These are phyloP conservation scores for Nanorana parkeri DNA, from an alignment of 2,113 vertebrate genomes.

Conservation along the genomic window DNA sequence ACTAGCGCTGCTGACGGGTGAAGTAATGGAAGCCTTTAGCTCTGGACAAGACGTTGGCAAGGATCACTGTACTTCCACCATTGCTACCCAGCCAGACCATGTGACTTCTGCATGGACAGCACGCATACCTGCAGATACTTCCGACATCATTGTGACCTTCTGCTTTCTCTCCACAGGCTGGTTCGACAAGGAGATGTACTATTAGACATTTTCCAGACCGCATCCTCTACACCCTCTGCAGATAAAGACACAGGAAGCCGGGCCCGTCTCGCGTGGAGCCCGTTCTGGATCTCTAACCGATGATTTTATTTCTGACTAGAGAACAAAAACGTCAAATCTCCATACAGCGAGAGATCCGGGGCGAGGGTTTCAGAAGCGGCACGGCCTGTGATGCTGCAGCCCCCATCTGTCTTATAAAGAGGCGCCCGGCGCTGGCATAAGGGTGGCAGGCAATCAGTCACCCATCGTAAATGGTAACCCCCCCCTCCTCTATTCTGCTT, in stretches of 20 bases:
- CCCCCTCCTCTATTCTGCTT: background rate
- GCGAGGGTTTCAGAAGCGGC: background rate
- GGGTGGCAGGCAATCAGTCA: background rate
- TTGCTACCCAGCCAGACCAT: too few relatives aligned
- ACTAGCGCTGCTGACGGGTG: too few relatives aligned
- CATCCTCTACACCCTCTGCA: background rate
- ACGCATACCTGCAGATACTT: too few relatives aligned
- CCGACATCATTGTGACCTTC: background rate
- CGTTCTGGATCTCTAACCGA: background rate
- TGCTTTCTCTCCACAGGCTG: conserved; percentile 71
- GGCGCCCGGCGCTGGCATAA: background rate
- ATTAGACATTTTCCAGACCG: conserved; percentile 63
- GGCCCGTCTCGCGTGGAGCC: background rate
- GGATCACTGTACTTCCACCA: too few relatives aligned
- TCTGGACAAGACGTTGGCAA: too few relatives aligned
- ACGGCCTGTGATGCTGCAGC: background rate
- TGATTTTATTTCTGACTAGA: background rate
- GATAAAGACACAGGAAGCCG: conserved; percentile 11
- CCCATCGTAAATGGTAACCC: background rate
- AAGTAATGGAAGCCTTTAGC: too few relatives aligned
- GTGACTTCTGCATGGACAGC: too few relatives aligned
- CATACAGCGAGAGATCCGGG: background rate
- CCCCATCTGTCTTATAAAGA: background rate
- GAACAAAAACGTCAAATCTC: background rate
- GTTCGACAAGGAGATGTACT: conserved; percentile 87